Base-by-base conservation (phyloP, 2,113 vertebrate genomes). In the Leucosticte australis region DNA sequence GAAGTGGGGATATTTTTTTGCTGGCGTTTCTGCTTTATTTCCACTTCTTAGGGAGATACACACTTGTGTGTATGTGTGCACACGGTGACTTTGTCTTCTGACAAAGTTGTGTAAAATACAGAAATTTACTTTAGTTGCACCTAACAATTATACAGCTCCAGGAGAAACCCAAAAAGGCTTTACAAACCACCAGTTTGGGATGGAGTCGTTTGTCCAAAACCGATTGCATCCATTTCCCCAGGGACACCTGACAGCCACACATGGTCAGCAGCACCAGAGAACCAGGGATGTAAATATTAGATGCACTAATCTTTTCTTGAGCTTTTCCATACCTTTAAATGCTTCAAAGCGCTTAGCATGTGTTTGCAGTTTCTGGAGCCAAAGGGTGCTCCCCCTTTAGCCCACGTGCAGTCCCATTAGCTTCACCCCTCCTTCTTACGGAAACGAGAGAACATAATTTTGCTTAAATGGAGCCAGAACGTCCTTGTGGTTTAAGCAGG, bases 401-500 rank as follows among this genome's bases (percentile, higher is more conserved):
- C 65, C 49, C 90, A 84, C 0, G 0, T 82, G 76, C 80, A 56
- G 44, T 65, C 78, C 89, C 79, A 44, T 89, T 94, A 88, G 81
- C 75, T 93, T 90, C 88, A 83, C 68, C 27, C 18, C 70, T 92
- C 91, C 89, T 87, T 47, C 85, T 83, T 50, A 59, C 16, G 33
- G 92, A 95, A 94, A 68, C 3, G 0, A 89, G 81, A 79, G 87
- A 67, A 82, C 50, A 41, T 90, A 68, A 78, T 92, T 96, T 93
- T 85, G 88, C 49, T 75, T 94, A 77, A 91, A 78, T 28, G 50
- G 64, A 91, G 77, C 84, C 88, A 89, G 83, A 50, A 77, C 1
- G 2, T 94, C 81, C 90, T 94, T 95, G 87, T 78, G 80, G 83
- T 92, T 96, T 84, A 96, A 94, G 90, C 94, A 96, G 92, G 83